Conservation (phyloP, 2,888 invertebrate genomes). For the Nemoura dubitans region DNA sequence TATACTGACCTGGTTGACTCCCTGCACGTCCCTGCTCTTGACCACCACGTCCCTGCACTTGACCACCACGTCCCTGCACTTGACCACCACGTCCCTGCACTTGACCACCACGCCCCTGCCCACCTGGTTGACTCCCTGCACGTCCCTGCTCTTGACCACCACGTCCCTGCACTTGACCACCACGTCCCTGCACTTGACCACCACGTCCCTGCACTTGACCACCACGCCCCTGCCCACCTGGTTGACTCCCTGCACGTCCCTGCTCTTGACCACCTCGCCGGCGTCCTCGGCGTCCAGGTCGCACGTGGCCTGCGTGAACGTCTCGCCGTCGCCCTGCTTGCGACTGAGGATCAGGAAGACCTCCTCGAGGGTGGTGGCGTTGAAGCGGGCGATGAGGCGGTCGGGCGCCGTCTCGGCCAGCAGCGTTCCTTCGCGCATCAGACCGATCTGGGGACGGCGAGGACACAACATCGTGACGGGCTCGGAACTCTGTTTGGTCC, state of each 20-base stretch:
- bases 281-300: neutral
- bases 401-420: conserved; percentile 86
- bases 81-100: too few relatives aligned
- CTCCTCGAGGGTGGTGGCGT: conserved; percentile 82
- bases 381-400: conserved; percentile 73
- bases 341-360: conserved; percentile 84
- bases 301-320: neutral
- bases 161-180: neutral
- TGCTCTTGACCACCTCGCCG: neutral
- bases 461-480: too few relatives aligned
- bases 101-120: too few relatives aligned
- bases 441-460: conserved; percentile 75
- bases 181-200: neutral
- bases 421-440: conserved; percentile 86
- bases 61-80: neutral
- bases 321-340: conserved; percentile 63
- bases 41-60: neutral
- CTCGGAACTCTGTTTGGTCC: too few relatives aligned
- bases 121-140: neutral
- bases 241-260: neutral
- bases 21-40: neutral
- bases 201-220: too few relatives aligned
- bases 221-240: too few relatives aligned
- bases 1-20: neutral
- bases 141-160: neutral